Evolutionary conservation across 2,888 invertebrate species (phyloP), one percentile per base, ranked within the genome.

Genomic region (Tiliacea citrago): DNA sequence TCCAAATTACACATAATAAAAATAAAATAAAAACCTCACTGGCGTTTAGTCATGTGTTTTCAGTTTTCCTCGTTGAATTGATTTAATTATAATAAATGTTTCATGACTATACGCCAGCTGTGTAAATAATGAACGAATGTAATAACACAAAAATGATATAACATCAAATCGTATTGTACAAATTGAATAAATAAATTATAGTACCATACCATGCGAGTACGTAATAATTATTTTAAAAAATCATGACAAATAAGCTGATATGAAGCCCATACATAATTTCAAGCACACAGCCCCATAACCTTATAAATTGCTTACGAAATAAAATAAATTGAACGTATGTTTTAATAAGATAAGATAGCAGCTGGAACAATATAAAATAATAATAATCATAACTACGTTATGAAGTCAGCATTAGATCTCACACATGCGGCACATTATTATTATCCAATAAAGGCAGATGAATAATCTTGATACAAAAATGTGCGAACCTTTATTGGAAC

Each of bases 1-100:
- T 93, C 92, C 92, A 92, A 92, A 89, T 88, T 90, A 92, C 83
- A 91, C 87, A 89, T 76, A 88, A 84, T 81, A 89, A 84, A 85
- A 79, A 85, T 77, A 80, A 75, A 77, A 83, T 73, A 72, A 77
- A 45, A 73, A 62, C 49, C 55, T 73, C 76, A 82, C 85, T 76
- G 86, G 84, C 84, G 73, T 81, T 76, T 72, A 82, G 70, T 83
- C 79, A 84, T 62, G 35, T 78, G 80, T 75, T 83, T 81, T 70
- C 45, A 53, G 24, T 65, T 79, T 73, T 68, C 51, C 66, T 69
- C 55, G 8, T 75, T 75, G 45, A 53, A 81, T 62, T 69, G 60
- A 72, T 79, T 71, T 67, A 55, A 87, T 84, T 81, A 78, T 72
- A 81, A 65, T 61, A 73, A n/a, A 74, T 73, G 45, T 80, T 78